phyloP scores from a whole-genome alignment of 2,888 invertebrate genomes.

The Quadroppia sp. region DNA sequence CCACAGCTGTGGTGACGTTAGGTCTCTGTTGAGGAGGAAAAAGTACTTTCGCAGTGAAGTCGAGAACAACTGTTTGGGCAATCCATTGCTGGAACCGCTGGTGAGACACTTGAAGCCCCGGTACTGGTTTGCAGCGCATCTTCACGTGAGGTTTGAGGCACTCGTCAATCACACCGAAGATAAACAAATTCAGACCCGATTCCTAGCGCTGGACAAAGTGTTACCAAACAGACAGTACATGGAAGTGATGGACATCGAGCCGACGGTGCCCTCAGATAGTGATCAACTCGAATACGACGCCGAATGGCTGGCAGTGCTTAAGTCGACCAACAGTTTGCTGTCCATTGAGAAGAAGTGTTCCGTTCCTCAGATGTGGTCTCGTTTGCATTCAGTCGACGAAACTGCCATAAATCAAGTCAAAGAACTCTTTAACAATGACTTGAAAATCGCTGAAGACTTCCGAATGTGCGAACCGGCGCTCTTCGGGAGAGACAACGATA shows the following conservation, averaged over 20 bases:
- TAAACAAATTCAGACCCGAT: slow-evolving; percentile 53
- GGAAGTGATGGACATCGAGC: slow-evolving; percentile 61
- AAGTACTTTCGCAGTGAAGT: slow-evolving; percentile 81
- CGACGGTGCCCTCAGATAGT: slow-evolving; percentile 24
- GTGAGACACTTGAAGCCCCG: slow-evolving; percentile 72
- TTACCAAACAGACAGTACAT: slow-evolving; percentile 80
- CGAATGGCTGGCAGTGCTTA: slow-evolving; percentile 89
- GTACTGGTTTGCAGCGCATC: slow-evolving; percentile 96
- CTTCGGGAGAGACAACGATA: background rate
- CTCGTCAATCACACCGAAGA: slow-evolving; percentile 65
- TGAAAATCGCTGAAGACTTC: slow-evolving; percentile 75
- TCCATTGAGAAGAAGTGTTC: slow-evolving; percentile 56
- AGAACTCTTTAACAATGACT: slow-evolving; percentile 63
- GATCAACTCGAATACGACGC: slow-evolving; percentile 67
- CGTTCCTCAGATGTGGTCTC: slow-evolving; percentile 1
- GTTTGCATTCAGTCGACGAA: slow-evolving; percentile 54
- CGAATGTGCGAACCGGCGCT: slow-evolving; percentile 53
- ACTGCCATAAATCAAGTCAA: slow-evolving; percentile 67
- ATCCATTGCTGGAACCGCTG: slow-evolving; percentile 75
- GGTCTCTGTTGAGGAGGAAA: slow-evolving; percentile 68
- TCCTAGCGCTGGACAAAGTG: slow-evolving; percentile 94
- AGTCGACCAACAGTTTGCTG: slow-evolving; percentile 79
- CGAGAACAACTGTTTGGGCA: slow-evolving; percentile 74
- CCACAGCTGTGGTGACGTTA: slow-evolving; percentile 73
- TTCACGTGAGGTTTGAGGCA: slow-evolving; percentile 93